Evolutionary conservation across 2,888 invertebrate genomes (phyloP).

Genomic region (Urechis unicinctus): DNA sequence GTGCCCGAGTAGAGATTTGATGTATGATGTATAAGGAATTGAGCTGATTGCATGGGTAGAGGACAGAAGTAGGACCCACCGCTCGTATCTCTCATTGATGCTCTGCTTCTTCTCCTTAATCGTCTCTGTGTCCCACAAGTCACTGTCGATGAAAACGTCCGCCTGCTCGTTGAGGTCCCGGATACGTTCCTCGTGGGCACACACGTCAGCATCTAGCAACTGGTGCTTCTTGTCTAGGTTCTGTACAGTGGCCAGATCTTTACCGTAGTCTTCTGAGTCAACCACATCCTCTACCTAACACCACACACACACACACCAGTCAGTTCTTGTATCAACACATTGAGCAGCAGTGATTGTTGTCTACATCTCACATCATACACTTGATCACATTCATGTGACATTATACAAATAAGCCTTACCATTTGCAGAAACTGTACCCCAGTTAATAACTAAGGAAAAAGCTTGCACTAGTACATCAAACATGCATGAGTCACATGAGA

Average conservation of each 20-base stretch:
- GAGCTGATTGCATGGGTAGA: too few relatives aligned
- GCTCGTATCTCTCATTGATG: constrained; percentile 85
- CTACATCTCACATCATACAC: too few relatives aligned
- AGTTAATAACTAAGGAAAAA: too few relatives aligned
- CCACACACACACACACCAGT: not conserved
- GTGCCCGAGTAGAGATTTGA: too few relatives aligned
- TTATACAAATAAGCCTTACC: not conserved
- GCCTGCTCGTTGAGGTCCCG: constrained; percentile 90
- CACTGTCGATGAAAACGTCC: constrained; percentile 78
- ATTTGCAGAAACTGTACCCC: too few relatives aligned
- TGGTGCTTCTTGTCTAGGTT: constrained; percentile 87
- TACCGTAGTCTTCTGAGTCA: constrained; percentile 94
- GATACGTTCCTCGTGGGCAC: constrained; percentile 71
- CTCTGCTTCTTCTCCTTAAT: constrained; percentile 85
- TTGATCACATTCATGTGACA: too few relatives aligned
- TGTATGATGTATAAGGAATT: too few relatives aligned
- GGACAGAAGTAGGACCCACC: constrained; percentile 6
- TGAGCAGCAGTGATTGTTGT: not conserved
- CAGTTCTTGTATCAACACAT: not conserved
- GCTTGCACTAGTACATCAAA: too few relatives aligned
- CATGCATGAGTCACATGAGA: not conserved
- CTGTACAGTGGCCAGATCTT: constrained; percentile 96
- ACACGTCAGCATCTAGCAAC: constrained; percentile 93
- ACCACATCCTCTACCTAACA: constrained; percentile 71
- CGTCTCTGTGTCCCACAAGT: constrained; percentile 94